phyloP scores from a whole-genome alignment of 2,888 invertebrate species.

The Alitta virens region DNA sequence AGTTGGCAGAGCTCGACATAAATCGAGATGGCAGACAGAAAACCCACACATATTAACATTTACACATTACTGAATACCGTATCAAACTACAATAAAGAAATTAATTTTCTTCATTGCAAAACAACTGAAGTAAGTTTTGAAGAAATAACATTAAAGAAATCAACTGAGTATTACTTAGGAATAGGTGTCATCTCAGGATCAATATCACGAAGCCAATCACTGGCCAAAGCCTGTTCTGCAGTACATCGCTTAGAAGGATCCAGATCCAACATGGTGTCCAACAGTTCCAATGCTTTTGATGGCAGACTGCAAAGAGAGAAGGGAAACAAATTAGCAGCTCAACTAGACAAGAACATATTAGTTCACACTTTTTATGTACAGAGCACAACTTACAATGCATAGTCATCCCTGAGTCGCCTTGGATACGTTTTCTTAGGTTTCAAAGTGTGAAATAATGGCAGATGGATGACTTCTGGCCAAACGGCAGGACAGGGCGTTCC shows the following conservation, averaged over 20 bases:
- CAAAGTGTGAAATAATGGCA: constrained; percentile 88
- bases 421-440: constrained; percentile 88
- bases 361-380: neutral
- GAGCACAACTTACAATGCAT: constrained; percentile 68
- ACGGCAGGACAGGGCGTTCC: constrained; percentile 94
- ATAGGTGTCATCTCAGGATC: constrained; percentile 69
- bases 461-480: constrained; percentile 92
- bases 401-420: constrained; percentile 86
- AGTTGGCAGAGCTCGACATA: too few species aligned
- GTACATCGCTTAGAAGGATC: constrained; percentile 92
- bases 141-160: too few species aligned
- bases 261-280: constrained; percentile 93
- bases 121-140: too few species aligned
- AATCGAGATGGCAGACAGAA: too few species aligned
- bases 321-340: too few species aligned
- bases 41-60: too few species aligned
- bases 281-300: constrained; percentile 77
- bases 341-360: too few species aligned
- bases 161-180: constrained; percentile 69
- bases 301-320: constrained; percentile 69
- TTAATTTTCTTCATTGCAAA: too few species aligned
- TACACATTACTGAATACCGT: too few species aligned
- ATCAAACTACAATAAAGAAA: too few species aligned
- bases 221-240: constrained; percentile 88
- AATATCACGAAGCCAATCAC: constrained; percentile 87